A percentile compares a stretch with the other conserved stretches of the same genome.
phyloP scores from a whole-genome alignment of 2,113 vertebrate species.

The Pseudonaja textilis region DNA sequence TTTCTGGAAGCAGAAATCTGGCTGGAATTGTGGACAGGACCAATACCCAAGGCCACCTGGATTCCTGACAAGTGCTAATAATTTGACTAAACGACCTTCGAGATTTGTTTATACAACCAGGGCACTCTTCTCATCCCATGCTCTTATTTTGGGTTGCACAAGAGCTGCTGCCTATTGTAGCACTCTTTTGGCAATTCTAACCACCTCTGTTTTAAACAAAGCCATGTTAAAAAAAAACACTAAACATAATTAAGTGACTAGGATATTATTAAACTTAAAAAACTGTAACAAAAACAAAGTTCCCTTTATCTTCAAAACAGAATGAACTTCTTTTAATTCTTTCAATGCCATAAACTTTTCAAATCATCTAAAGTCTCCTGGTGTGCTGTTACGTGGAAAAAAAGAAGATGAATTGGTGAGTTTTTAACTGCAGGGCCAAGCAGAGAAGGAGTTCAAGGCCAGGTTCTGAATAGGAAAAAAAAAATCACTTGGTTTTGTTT shows the following conservation, averaged over 20 bases:
- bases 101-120: constrained; percentile 22
- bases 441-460: neutral
- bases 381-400: neutral
- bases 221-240: neutral
- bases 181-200: neutral
- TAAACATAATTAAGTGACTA: neutral
- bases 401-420: neutral
- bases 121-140: constrained; percentile 21
- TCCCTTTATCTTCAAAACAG: neutral
- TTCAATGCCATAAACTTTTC: neutral
- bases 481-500: neutral
- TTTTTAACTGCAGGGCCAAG: neutral
- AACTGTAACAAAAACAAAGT: neutral
- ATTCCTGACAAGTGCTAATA: constrained; percentile 4
- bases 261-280: neutral
- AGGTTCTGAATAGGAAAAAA: neutral
- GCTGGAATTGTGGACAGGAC: constrained; percentile 24
- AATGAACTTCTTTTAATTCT: neutral
- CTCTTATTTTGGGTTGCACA: constrained; percentile 36
- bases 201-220: neutral
- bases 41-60: constrained; percentile 16
- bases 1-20: constrained; percentile 57
- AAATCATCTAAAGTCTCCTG: neutral
- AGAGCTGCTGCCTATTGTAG: constrained; percentile 3
- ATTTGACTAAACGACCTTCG: constrained; percentile 25